Percentiles rank a stretch among this genome's conserved stretches.
Evolutionary conservation across 2,888 invertebrate genomes (phyloP).

Genomic region (Drosophila ustulata): DNA sequence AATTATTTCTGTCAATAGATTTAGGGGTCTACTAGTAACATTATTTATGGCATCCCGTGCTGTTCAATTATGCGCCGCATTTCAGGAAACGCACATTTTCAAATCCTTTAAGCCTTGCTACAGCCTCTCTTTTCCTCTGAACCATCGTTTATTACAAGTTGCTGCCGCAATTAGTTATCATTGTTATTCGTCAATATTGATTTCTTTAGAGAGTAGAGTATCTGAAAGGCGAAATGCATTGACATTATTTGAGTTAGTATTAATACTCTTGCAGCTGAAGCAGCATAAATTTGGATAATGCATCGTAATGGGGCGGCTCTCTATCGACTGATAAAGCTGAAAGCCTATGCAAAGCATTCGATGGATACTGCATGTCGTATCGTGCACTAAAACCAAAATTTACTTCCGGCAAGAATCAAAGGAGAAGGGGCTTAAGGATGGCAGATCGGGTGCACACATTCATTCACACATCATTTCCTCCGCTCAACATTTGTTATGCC

Average conservation of each 20-base stretch:
- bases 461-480: slow-evolving; percentile 71
- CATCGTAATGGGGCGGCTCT: slow-evolving; percentile 3
- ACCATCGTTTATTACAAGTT: too few relatives aligned
- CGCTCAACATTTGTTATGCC: slow-evolving; percentile 72
- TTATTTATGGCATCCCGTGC: slow-evolving; percentile 65
- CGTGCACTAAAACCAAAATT: slow-evolving; percentile 62
- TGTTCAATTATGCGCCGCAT: slow-evolving; percentile 65
- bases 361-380: slow-evolving; percentile 27
- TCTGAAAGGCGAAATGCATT: neutral
- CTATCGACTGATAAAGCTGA: neutral
- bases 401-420: slow-evolving; percentile 60
- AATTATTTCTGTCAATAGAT: slow-evolving; percentile 49
- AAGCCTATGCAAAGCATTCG: neutral
- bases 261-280: slow-evolving; percentile 3
- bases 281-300: slow-evolving; percentile 27
- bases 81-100: slow-evolving; percentile 60
- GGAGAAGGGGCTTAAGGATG: slow-evolving; percentile 10
- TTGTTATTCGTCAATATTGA: slow-evolving; percentile 1
- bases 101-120: slow-evolving; percentile 64
- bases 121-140: neutral
- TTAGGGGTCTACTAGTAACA: slow-evolving; percentile 46
- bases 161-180: neutral
- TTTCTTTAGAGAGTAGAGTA: slow-evolving; percentile 5
- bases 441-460: slow-evolving; percentile 41
- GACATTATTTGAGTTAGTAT: neutral